A percentile compares a stretch with the other conserved stretches of the same genome.
Evolutionary conservation across 2,888 invertebrate genomes (phyloP).

Genomic region (Stegophylla sp.): DNA sequence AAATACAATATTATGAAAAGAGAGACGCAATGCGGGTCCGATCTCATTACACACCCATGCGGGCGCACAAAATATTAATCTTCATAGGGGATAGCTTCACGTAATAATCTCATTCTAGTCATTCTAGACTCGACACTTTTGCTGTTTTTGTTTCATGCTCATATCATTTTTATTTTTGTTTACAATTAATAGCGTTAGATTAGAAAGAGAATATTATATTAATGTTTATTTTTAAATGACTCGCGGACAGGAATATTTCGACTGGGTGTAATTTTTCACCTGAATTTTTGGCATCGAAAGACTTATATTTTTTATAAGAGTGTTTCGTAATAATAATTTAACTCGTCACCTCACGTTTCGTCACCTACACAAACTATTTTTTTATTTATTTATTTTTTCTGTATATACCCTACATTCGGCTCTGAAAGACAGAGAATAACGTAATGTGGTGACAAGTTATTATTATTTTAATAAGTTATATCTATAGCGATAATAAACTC

Average conservation of each 20-base stretch:
- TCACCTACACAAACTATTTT: conserved; percentile 42
- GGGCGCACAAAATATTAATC: conserved; percentile 55
- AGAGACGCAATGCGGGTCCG: conserved; percentile 51
- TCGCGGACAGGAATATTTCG: conserved; percentile 58
- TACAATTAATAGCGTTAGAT: conserved; percentile 18
- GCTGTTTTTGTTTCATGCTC: conserved; percentile 16
- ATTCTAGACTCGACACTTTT: conserved; percentile 42
- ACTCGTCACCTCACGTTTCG: conserved; percentile 56
- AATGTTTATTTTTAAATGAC: conserved; percentile 52
- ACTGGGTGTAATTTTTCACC: conserved; percentile 58
- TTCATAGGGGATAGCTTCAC: conserved; percentile 39
- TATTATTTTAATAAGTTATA: conserved; percentile 33
- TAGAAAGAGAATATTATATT: conserved; percentile 43
- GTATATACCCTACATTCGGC: conserved; percentile 36
- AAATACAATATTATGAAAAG: conserved; percentile 39
- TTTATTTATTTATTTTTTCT: conserved; percentile 29
- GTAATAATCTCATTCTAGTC: conserved; percentile 26
- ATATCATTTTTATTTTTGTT: neutral
- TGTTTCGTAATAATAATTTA: conserved; percentile 48
- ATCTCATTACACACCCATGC: conserved; percentile 56
- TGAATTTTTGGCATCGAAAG: conserved; percentile 56
- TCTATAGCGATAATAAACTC: neutral
- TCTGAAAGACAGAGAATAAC: conserved; percentile 5
- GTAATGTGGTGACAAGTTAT: conserved; percentile 18
- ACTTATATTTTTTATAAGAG: conserved; percentile 44